A percentile compares a stretch with the other conserved stretches of the same genome.
phyloP scores from a whole-genome alignment of 2,113 vertebrate genomes.

The Physeter macrocephalus region DNA sequence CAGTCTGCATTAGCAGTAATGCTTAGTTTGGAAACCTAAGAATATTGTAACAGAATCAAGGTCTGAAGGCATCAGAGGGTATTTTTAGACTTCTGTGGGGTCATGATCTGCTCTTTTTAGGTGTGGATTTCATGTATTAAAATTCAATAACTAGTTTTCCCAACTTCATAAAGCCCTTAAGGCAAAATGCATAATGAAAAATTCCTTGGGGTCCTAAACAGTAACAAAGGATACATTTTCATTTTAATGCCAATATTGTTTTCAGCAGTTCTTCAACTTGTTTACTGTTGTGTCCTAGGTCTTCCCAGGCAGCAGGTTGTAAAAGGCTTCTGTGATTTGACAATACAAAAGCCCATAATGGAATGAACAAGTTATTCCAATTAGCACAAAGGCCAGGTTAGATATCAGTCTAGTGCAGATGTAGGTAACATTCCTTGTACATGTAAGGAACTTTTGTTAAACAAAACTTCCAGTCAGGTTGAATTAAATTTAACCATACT shows the following conservation, averaged over 20 bases:
- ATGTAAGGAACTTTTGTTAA: conserved; percentile 22
- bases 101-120: conserved; percentile 58
- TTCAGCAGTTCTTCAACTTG: not conserved
- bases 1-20: conserved; percentile 14
- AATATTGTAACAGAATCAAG: conserved; percentile 65
- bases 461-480: conserved; percentile 5
- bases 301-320: not conserved
- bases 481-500: not conserved
- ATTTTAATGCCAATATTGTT: conserved; percentile 22
- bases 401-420: not conserved
- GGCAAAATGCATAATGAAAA: conserved; percentile 23
- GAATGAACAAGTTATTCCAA: conserved; percentile 39
- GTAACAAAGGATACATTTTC: not conserved
- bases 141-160: conserved; percentile 56
- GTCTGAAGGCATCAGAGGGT: conserved; percentile 50
- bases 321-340: conserved; percentile 15
- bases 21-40: conserved; percentile 55
- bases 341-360: not conserved
- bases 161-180: conserved; percentile 1
- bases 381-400: conserved; percentile 31
- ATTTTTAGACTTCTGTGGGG: conserved; percentile 69
- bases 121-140: conserved; percentile 71
- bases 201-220: not conserved
- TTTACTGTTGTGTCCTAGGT: not conserved
- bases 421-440: not conserved